phyloP scores from a whole-genome alignment of 2,888 invertebrate species.

The Tubiluchus corallicola region DNA sequence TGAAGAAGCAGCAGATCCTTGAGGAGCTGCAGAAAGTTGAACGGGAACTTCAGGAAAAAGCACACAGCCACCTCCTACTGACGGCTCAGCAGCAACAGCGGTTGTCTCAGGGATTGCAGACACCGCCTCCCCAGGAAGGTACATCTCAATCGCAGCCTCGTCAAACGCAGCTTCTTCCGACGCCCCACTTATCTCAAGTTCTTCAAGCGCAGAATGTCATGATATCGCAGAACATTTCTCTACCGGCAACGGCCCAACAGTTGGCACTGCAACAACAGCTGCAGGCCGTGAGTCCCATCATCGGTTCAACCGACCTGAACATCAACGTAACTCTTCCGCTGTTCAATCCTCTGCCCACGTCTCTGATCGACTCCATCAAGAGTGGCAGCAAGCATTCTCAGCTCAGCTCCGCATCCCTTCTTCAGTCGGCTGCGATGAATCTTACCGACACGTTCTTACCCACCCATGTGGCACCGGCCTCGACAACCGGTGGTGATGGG shows the following conservation, averaged over 20 bases:
- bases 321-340: background rate
- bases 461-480: background rate
- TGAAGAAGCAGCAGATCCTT: slow-evolving; percentile 47
- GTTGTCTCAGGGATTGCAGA: slow-evolving; percentile 18
- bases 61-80: background rate
- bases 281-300: too few species aligned
- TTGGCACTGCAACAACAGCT: too few species aligned
- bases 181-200: background rate
- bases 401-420: background rate
- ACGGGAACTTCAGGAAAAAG: slow-evolving; percentile 39
- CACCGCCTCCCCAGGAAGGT: slow-evolving; percentile 16
- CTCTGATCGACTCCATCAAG: too few species aligned
- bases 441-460: background rate
- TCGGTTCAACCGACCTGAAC: too few species aligned
- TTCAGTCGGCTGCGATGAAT: background rate
- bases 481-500: background rate
- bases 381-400: too few species aligned
- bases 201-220: background rate
- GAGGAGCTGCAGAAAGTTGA: slow-evolving; percentile 45
- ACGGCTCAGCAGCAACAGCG: slow-evolving; percentile 15
- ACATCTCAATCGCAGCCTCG: background rate
- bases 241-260: too few species aligned
- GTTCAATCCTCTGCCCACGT: background rate
- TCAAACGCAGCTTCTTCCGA: background rate
- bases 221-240: background rate